Evolutionary conservation across 2,113 vertebrate genomes (phyloP).

Genomic region (Aptenodytes forsteri): DNA sequence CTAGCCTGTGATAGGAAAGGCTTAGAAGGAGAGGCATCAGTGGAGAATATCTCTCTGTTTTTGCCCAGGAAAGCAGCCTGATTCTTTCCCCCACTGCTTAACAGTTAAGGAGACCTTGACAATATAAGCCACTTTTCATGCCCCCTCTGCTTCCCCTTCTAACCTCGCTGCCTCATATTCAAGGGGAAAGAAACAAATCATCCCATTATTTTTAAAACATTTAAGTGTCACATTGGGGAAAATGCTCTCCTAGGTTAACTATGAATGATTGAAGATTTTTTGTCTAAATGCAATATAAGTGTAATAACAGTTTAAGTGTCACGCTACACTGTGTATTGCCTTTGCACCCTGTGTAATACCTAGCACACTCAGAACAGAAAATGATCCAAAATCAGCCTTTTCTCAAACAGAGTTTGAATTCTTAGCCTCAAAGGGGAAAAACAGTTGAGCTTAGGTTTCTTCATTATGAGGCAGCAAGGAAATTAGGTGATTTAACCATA

Average conservation of each 20-base stretch:
- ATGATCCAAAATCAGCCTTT: constrained; percentile 63
- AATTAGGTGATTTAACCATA: constrained; percentile 62
- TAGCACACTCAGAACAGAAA: constrained; percentile 60
- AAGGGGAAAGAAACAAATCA: constrained; percentile 53
- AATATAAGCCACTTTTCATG: constrained; percentile 55
- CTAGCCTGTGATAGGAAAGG: constrained; percentile 77
- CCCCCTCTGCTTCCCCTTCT: constrained; percentile 19
- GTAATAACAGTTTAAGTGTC: constrained; percentile 55
- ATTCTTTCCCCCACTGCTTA: constrained; percentile 65
- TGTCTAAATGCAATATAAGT: constrained; percentile 53
- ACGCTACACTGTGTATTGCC: constrained; percentile 29
- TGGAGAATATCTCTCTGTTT: constrained; percentile 53
- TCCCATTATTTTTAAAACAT: constrained; percentile 57
- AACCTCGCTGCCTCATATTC: constrained; percentile 30
- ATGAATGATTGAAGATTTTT: constrained; percentile 55
- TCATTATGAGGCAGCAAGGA: constrained; percentile 56
- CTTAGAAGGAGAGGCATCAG: constrained; percentile 79
- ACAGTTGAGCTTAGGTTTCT: constrained; percentile 37
- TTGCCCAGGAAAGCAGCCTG: constrained; percentile 61
- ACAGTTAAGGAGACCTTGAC: constrained; percentile 67
- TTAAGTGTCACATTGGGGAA: constrained; percentile 51
- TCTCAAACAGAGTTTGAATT: constrained; percentile 68
- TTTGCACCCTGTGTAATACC: constrained; percentile 69
- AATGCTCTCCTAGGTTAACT: constrained; percentile 56
- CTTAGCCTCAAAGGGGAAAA: constrained; percentile 38